phyloP scores from a whole-genome alignment of 1,140 invertebrate species.

The Pristionchus pacificus region DNA sequence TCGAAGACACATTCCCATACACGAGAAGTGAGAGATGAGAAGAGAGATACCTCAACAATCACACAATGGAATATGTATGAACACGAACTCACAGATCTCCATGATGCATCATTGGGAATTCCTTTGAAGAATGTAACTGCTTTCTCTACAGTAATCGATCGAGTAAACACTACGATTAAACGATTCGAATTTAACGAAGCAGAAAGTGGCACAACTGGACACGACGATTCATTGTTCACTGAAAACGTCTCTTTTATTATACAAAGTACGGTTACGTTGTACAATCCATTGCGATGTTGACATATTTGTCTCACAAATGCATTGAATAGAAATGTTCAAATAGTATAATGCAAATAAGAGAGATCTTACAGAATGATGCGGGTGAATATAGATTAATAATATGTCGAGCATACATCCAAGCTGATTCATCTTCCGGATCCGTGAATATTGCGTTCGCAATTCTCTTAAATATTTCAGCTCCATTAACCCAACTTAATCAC shows the following conservation, averaged over 20 bases:
- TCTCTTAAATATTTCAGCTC: constrained; percentile 27
- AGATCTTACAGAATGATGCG: constrained; percentile 19
- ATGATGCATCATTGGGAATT: not conserved
- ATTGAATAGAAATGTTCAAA: not conserved
- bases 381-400: constrained; percentile 13
- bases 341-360: not conserved
- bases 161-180: not conserved
- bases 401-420: constrained; percentile 20
- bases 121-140: not conserved
- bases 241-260: not conserved
- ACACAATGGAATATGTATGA: not conserved
- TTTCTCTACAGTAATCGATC: not conserved
- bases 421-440: constrained; percentile 27
- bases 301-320: not conserved
- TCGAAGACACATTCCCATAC: not conserved
- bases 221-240: constrained; percentile 7
- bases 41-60: not conserved
- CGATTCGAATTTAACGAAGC: not conserved
- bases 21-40: not conserved
- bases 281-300: not conserved
- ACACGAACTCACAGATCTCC: not conserved
- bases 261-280: not conserved
- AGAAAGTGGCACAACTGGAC: not conserved
- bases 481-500: too few species aligned
- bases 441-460: constrained; percentile 14